Conservation (phyloP, 1,140 invertebrate species). For the Adoxophyes honmai region DNA sequence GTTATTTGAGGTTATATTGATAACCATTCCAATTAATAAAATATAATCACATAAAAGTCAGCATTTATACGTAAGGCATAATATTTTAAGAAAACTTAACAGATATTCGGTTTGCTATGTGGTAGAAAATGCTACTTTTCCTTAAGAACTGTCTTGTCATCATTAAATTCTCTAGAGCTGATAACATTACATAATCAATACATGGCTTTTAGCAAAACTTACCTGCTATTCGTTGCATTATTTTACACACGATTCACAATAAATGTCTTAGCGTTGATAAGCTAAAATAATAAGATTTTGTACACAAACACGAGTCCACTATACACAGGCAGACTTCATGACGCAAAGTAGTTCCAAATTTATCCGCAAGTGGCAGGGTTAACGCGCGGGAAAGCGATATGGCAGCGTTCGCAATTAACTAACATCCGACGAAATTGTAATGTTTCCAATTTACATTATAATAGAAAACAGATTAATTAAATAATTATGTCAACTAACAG, state of each 20-base stretch:
- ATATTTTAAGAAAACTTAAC: no score
- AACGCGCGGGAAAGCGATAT: slow-evolving; percentile 37
- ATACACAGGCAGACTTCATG: slow-evolving; percentile 31
- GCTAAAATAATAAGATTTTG: slow-evolving; percentile 36
- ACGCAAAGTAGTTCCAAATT: slow-evolving; percentile 40
- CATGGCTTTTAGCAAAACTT: slow-evolving; percentile 34
- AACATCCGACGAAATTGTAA: no score
- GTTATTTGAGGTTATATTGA: slow-evolving; percentile 4
- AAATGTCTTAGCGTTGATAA: slow-evolving; percentile 24
- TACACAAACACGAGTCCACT: slow-evolving; percentile 53
- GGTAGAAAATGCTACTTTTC: neutral
- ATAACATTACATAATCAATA: slow-evolving; percentile 54
- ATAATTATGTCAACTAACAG: no score
- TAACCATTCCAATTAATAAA: neutral
- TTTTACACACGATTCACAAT: slow-evolving; percentile 22
- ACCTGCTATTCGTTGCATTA: slow-evolving; percentile 38
- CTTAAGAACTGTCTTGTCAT: slow-evolving; percentile 25
- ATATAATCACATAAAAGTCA: no score
- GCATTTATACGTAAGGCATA: no score
- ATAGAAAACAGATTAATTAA: no score
- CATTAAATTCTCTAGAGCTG: slow-evolving; percentile 22
- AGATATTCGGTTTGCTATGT: no score
- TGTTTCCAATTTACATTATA: no score
- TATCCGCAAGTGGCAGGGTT: slow-evolving; percentile 29
- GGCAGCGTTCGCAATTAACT: slow-evolving; percentile 24